Conservation (phyloP, 2,113 vertebrate genomes). For the Crotalus helleri region DNA sequence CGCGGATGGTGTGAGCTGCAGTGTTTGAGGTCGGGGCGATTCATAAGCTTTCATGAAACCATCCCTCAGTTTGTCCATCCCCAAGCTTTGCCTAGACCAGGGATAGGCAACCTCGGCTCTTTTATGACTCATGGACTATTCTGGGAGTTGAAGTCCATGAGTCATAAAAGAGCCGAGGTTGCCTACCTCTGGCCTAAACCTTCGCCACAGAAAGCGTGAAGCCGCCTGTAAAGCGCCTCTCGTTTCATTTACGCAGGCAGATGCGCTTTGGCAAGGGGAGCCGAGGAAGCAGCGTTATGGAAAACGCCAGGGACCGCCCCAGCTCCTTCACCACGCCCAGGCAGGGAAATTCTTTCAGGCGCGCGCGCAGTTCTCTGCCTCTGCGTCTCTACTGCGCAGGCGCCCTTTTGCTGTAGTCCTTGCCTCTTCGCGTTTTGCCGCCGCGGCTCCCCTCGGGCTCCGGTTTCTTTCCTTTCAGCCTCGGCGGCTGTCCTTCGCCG, state of each 20-base stretch:
- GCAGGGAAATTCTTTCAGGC: background rate
- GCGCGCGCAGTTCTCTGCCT: background rate
- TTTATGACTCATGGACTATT: no score
- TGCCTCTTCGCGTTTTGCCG: fast-evolving
- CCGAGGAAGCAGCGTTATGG: background rate
- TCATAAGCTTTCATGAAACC: background rate
- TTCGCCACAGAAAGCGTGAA: background rate
- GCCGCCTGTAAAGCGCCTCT: background rate
- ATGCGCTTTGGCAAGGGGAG: background rate
- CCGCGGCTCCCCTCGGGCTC: fast-evolving
- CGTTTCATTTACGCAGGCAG: background rate
- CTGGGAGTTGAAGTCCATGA: no score
- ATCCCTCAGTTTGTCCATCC: background rate
- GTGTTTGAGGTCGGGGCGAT: background rate
- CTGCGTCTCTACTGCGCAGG: background rate
- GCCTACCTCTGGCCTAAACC: no score
- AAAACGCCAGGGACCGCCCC: background rate
- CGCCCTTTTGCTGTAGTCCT: background rate
- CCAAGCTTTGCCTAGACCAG: background rate
- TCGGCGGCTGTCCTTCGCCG: background rate
- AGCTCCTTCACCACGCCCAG: no score
- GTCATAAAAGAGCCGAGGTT: no score
- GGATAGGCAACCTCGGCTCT: no score
- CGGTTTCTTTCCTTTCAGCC: background rate
- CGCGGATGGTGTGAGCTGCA: background rate